These are phyloP conservation scores for Serranus cabrilla DNA, from an alignment of 2,797 vertebrate genomes.

Conservation along the genomic window DNA sequence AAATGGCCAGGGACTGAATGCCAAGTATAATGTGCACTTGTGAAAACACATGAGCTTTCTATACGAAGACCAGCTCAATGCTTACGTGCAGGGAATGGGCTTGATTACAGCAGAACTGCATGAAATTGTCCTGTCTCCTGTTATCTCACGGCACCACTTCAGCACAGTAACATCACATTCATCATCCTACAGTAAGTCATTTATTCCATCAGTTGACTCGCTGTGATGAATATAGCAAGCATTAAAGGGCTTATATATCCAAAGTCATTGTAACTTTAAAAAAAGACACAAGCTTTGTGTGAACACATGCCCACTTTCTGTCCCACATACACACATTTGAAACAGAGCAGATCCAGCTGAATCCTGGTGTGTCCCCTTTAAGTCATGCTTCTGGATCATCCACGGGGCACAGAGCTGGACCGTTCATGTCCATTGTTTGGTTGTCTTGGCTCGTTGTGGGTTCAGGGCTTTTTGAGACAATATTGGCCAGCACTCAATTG, in stretches of 20 bases:
- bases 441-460: conserved; percentile 37
- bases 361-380: conserved; percentile 4
- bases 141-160: conserved; percentile 29
- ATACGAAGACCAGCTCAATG: conserved; percentile 2
- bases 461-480: conserved; percentile 9
- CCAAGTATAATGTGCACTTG: neutral
- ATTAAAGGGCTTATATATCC: neutral
- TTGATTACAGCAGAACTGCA: conserved; percentile 36
- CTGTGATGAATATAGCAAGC: neutral
- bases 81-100: conserved; percentile 8
- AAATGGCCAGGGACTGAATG: neutral
- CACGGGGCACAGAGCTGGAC: conserved; percentile 4
- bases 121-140: conserved; percentile 41
- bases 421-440: conserved; percentile 20
- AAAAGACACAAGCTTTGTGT: neutral
- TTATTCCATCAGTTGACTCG: neutral
- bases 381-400: conserved; percentile 15
- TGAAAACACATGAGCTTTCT: conserved; percentile 25
- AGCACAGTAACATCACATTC: conserved; percentile 11
- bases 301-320: neutral
- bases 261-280: conserved; percentile 11
- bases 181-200: conserved; percentile 1
- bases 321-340: neutral
- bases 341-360: conserved; percentile 19
- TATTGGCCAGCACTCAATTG: conserved; percentile 11